Base-by-base conservation (phyloP, 2,888 invertebrate species). In the Drosophila vallismaia region DNA sequence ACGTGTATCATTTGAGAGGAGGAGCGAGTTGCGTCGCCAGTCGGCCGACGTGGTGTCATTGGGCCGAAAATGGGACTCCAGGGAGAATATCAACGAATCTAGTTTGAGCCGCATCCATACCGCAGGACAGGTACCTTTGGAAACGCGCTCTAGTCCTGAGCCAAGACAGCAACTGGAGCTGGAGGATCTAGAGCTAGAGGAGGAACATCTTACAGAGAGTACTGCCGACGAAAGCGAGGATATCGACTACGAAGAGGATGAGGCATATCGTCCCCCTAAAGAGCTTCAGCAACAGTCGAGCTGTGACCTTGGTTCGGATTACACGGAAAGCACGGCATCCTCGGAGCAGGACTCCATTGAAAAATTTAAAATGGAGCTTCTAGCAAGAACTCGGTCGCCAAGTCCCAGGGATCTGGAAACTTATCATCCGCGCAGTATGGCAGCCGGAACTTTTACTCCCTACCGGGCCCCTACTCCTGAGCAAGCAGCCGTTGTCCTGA, bases 341-440 rank as follows among this genome's bases (percentile, higher is more conserved):
- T 92, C 93, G 91, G 93, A 82, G 1, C 89, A 89, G 46, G 91
- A 92, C 66, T 91, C 91, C 5, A 91, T 91, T 33, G 92, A 92
- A 68, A 90, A 91, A 60, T 92, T 92, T 50, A 92, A 92, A 79
- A 89, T 89, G 67, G 91, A 91, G 49, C 67, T 92, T 2, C 71
- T 90, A 70, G 89, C 91, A 0, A 85, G 91, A n/a, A 91, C 91
- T 0, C 85, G 85, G 6, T 89, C 91, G 10, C 86, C 89, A 14
- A 91, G 89, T 71, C 93, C 93, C 33, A 75, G 77, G 0, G 95
- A 95, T 79, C 93, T 94, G 76, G 93, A 94, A 53, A 94, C 95
- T 0, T 95, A 95, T 88, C 94, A 95, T 90, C 95, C 95, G 1
- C 92, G 94, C 73, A 93, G 92, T 68, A 94, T 94, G 92, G 79